A percentile compares a stretch with the other conserved stretches of the same genome.
Conservation (phyloP, 2,797 vertebrate genomes). For the Okamejei kenojei region DNA sequence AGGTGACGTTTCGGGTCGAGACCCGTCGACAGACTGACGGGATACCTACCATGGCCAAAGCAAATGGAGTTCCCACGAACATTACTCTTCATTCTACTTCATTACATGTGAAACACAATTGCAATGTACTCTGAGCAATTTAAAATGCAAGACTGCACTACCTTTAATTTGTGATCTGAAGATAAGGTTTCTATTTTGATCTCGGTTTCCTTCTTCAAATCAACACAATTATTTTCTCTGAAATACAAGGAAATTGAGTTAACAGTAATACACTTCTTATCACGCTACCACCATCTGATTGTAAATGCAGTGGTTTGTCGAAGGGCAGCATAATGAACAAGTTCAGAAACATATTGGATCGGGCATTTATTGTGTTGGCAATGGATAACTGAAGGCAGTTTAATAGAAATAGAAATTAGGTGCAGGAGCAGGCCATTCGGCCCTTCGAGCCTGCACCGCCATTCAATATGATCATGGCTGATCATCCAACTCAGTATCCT, state of each 20-base stretch:
- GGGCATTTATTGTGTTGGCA: too few relatives aligned
- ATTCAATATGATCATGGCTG: too few relatives aligned
- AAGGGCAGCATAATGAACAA: background rate
- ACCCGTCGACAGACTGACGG: too few relatives aligned
- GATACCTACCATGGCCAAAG: background rate
- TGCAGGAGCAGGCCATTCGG: too few relatives aligned
- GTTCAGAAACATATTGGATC: background rate
- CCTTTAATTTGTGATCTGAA: constrained; percentile 92
- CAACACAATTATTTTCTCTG: constrained; percentile 92
- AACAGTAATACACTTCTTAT: background rate
- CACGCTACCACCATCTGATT: background rate
- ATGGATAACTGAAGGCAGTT: too few relatives aligned
- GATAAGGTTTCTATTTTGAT: constrained; percentile 83
- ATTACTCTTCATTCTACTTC: background rate
- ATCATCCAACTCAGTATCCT: too few relatives aligned
- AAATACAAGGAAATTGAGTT: constrained; percentile 44
- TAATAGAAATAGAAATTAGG: too few relatives aligned
- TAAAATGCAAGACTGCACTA: constrained; percentile 54
- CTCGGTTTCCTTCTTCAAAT: constrained; percentile 96
- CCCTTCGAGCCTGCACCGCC: too few relatives aligned
- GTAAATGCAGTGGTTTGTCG: background rate
- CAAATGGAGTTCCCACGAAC: background rate
- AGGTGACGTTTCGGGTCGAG: too few relatives aligned
- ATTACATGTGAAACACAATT: background rate
- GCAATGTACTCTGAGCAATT: background rate